Percentiles rank a stretch among this genome's conserved stretches.
Conservation (phyloP, 2,888 invertebrate genomes). For the Diloba caeruleocephala region DNA sequence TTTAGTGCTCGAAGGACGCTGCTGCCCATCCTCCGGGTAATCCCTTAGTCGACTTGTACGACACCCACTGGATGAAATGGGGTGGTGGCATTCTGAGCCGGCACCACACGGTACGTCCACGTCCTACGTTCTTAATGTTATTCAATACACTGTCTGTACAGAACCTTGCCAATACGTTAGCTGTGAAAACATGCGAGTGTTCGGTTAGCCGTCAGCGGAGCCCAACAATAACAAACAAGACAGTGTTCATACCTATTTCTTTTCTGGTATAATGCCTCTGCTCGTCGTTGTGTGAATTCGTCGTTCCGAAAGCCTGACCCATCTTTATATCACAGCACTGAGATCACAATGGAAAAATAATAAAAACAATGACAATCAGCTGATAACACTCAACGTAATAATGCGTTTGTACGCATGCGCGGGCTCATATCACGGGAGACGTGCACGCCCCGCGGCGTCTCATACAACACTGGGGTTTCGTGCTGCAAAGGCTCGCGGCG, state of each 20-base stretch:
- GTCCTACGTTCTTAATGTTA: background rate
- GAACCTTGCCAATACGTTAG: constrained; percentile 1
- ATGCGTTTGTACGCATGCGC: constrained; percentile 73
- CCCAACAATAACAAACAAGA: constrained; percentile 51
- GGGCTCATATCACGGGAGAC: constrained; percentile 63
- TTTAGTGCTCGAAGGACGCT: too few species aligned
- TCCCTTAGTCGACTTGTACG: too few species aligned
- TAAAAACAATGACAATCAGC: constrained; percentile 68
- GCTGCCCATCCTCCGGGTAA: too few species aligned
- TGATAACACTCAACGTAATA: constrained; percentile 64
- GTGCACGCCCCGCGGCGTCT: constrained; percentile 66
- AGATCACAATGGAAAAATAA: constrained; percentile 64
- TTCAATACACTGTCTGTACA: constrained; percentile 5
- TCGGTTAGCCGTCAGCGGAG: constrained; percentile 21
- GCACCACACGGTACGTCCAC: too few species aligned
- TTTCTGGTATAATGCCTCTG: constrained; percentile 81
- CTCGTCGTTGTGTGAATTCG: constrained; percentile 82
- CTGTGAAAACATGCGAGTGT: constrained; percentile 18
- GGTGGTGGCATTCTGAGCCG: too few species aligned
- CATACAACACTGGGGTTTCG: constrained; percentile 56
- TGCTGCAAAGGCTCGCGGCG: constrained; percentile 34
- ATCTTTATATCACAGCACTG: constrained; percentile 77
- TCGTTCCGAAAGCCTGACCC: constrained; percentile 86
- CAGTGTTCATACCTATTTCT: constrained; percentile 78
- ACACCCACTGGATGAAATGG: too few species aligned